Conservation (phyloP, 2,113 vertebrate genomes). For the Heptranchias perlo region DNA sequence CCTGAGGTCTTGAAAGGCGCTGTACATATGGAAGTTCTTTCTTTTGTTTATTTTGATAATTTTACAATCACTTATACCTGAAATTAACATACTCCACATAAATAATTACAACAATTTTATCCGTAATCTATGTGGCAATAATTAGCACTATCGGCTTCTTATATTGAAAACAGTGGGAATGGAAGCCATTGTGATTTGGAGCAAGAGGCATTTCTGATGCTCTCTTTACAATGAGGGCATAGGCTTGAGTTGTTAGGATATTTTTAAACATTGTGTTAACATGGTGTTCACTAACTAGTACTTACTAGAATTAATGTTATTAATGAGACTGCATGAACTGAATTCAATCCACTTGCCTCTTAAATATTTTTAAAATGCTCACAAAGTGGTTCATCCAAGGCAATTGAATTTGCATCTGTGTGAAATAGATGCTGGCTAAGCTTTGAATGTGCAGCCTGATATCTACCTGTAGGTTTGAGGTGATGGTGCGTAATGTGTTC, state of each 20-base stretch:
- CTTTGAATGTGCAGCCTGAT: background rate
- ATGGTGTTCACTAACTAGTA: background rate
- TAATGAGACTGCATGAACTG: background rate
- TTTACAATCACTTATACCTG: background rate
- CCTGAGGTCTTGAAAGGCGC: background rate
- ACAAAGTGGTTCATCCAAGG: background rate
- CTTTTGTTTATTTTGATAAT: background rate
- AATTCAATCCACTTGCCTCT: background rate
- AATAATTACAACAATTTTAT: background rate
- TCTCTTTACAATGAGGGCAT: background rate
- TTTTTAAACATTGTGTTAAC: background rate
- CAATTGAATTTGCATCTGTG: background rate
- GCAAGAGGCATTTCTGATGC: background rate
- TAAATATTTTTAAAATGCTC: background rate
- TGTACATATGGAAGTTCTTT: background rate
- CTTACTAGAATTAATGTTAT: background rate
- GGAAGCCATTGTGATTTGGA: background rate
- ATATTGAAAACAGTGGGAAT: background rate
- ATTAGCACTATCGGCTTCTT: background rate
- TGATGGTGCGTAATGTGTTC: background rate
- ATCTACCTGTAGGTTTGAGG: background rate
- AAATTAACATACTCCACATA: background rate
- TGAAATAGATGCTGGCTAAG: background rate
- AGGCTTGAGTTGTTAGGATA: background rate
- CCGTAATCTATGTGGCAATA: background rate